phyloP scores from a whole-genome alignment of 2,888 invertebrate genomes.

The Pherbina coryleti region DNA sequence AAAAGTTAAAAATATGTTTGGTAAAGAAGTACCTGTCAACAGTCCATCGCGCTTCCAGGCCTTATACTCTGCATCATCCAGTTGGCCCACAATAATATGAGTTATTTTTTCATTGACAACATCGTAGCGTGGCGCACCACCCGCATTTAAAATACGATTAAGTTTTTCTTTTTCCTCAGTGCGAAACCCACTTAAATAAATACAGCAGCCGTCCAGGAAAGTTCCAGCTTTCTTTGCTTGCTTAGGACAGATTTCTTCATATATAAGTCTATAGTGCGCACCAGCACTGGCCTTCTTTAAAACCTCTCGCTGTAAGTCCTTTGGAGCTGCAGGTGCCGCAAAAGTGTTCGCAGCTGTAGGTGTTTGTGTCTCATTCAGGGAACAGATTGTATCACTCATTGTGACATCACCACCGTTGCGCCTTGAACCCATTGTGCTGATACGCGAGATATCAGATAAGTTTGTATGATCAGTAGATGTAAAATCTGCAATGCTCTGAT shows the following conservation, averaged over 20 bases:
- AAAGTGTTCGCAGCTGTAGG: slow-evolving; percentile 36
- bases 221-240: slow-evolving; percentile 80
- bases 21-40: slow-evolving; percentile 45
- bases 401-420: slow-evolving; percentile 52
- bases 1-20: background rate
- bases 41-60: slow-evolving; percentile 59
- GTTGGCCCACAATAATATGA: slow-evolving; percentile 82
- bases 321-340: slow-evolving; percentile 45
- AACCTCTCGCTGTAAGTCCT: slow-evolving; percentile 53
- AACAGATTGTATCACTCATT: slow-evolving; percentile 53
- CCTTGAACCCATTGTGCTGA: slow-evolving; percentile 52
- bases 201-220: slow-evolving; percentile 90
- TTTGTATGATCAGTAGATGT: slow-evolving; percentile 57
- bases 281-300: slow-evolving; percentile 44
- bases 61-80: slow-evolving; percentile 70
- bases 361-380: slow-evolving; percentile 48
- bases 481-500: slow-evolving; percentile 63
- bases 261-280: slow-evolving; percentile 50
- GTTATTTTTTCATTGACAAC: slow-evolving; percentile 82
- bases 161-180: slow-evolving; percentile 76
- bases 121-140: slow-evolving; percentile 87
- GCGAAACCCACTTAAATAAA: slow-evolving; percentile 79
- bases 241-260: slow-evolving; percentile 73
- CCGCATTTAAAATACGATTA: slow-evolving; percentile 78
- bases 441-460: slow-evolving; percentile 64